These are phyloP conservation scores for Harmothoe impar DNA, from an alignment of 2,888 invertebrate genomes.

Conservation along the genomic window DNA sequence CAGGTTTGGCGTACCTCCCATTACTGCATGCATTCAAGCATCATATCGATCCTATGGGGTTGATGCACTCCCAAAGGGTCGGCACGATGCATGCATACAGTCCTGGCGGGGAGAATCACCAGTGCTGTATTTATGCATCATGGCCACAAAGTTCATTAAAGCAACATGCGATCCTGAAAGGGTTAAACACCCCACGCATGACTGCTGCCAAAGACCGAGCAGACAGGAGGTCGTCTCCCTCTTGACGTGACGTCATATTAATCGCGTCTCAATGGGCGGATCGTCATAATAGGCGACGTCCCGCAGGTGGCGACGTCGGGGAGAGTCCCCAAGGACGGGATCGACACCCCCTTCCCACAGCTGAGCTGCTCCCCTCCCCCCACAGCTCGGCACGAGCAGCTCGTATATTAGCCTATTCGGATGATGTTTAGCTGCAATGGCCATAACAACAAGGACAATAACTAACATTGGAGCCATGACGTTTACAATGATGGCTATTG, in stretches of 20 bases:
- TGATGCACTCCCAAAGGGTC: too few relatives aligned
- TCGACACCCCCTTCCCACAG: background rate
- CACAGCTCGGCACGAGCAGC: background rate
- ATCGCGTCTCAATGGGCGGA: constrained; percentile 14
- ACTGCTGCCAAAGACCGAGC: background rate
- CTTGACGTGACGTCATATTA: background rate
- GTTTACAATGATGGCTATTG: too few relatives aligned
- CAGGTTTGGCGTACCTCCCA: too few relatives aligned
- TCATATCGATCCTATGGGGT: too few relatives aligned
- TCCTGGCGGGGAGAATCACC: too few relatives aligned
- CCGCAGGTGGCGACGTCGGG: background rate
- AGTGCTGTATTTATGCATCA: too few relatives aligned
- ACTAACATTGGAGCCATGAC: too few relatives aligned
- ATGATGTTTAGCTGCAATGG: background rate
- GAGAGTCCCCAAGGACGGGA: constrained; percentile 9
- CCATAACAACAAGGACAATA: too few relatives aligned
- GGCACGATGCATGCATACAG: too few relatives aligned
- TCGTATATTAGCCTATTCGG: background rate
- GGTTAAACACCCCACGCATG: background rate
- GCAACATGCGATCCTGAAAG: too few relatives aligned
- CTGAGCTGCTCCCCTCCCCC: background rate
- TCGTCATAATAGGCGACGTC: background rate
- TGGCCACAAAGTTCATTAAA: too few relatives aligned
- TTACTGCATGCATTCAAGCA: too few relatives aligned
- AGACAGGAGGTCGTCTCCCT: background rate